Percentiles rank a stretch among this genome's conserved stretches.
phyloP scores from a whole-genome alignment of 2,797 vertebrate species.

The Dryobates pubescens region DNA sequence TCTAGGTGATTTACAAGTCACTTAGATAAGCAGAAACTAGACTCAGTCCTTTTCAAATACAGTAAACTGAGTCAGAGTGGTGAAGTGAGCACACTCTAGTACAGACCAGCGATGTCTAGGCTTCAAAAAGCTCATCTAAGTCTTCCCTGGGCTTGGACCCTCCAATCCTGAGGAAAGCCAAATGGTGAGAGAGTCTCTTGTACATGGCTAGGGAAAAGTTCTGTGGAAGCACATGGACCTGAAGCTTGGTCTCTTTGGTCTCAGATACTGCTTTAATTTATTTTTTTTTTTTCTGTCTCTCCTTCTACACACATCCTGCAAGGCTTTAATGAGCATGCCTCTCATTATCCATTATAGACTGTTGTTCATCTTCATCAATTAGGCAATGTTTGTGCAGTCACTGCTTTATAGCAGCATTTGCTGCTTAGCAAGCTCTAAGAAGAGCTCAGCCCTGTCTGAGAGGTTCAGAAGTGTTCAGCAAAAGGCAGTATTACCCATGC shows the following conservation, averaged over 20 bases:
- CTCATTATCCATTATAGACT: not conserved
- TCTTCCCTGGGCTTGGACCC: not conserved
- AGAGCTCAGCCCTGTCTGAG: not conserved
- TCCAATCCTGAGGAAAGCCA: not conserved
- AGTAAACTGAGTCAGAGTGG: not conserved
- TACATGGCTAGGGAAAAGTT: fast-evolving
- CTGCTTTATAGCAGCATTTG: fast-evolving
- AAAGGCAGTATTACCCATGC: not conserved
- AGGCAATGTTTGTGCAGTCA: not conserved
- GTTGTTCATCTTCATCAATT: not conserved
- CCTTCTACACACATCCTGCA: not conserved
- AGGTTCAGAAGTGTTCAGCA: not conserved
- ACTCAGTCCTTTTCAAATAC: not conserved
- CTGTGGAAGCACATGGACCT: not conserved
- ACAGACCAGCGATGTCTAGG: fast-evolving
- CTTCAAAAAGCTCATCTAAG: not conserved
- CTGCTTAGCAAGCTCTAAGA: not conserved
- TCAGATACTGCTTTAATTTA: not conserved
- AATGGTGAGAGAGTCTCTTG: not conserved
- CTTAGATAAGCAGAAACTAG: not conserved
- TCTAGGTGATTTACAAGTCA: not conserved
- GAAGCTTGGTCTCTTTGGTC: not conserved
- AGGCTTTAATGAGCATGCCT: not conserved
- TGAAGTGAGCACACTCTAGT: fast-evolving
- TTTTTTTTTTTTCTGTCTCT: not conserved